phyloP scores from a whole-genome alignment of 2,888 invertebrate species.

The Hyalella azteca region DNA sequence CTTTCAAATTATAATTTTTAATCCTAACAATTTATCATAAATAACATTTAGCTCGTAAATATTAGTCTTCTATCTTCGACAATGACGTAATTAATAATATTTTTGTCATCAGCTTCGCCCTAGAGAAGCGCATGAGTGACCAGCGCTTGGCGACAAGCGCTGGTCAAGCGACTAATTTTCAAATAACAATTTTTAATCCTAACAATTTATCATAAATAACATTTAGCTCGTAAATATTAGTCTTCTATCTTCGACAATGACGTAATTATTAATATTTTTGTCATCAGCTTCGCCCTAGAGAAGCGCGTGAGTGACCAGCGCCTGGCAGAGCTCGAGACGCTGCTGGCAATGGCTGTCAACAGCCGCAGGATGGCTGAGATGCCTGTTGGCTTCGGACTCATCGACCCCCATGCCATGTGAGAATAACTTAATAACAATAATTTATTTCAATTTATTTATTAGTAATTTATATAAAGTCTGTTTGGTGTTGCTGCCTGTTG shows the following conservation, averaged over 20 bases:
- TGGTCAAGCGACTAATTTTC: too few relatives aligned
- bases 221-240: background rate
- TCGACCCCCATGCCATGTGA: conserved; percentile 69
- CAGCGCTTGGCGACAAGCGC: conserved; percentile 70
- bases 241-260: background rate
- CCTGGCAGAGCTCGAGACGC: conserved; percentile 69
- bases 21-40: background rate
- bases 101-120: background rate
- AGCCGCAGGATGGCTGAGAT: conserved; percentile 66
- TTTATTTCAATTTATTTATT: too few relatives aligned
- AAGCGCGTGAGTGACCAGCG: conserved; percentile 70
- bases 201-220: background rate
- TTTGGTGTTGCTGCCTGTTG: too few relatives aligned
- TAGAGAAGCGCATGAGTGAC: conserved; percentile 68
- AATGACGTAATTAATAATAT: background rate
- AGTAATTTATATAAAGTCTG: too few relatives aligned
- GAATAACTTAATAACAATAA: too few relatives aligned
- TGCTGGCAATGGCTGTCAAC: conserved; percentile 66
- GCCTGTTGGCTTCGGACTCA: conserved; percentile 67
- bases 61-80: background rate
- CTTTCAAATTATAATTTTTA: background rate
- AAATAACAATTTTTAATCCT: background rate
- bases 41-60: background rate
- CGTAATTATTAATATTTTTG: background rate
- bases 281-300: conserved; percentile 54